phyloP scores from a whole-genome alignment of 2,113 vertebrate species.

The Lethenteron camtschaticum region DNA sequence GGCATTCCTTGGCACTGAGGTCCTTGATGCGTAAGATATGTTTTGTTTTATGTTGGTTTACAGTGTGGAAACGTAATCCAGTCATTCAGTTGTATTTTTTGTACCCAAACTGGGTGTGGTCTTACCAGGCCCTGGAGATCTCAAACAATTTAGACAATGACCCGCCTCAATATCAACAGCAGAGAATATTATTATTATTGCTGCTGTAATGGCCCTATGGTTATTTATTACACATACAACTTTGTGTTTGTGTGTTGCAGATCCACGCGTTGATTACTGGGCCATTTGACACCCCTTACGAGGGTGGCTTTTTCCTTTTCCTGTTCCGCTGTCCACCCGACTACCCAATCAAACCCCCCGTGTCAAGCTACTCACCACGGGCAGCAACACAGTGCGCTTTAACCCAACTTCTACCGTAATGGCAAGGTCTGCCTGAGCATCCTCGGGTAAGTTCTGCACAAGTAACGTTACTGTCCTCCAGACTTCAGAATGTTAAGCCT shows the following conservation, averaged over 20 bases:
- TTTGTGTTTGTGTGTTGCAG: constrained; percentile 24
- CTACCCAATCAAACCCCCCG: constrained; percentile 89
- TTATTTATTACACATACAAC: no score
- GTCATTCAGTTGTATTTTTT: no score
- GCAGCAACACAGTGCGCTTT: constrained; percentile 91
- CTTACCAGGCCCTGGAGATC: no score
- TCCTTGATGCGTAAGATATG: no score
- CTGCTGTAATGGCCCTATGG: no score
- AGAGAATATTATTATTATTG: no score
- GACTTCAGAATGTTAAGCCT: neutral
- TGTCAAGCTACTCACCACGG: constrained; percentile 94
- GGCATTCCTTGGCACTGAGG: no score
- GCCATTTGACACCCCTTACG: constrained; percentile 93
- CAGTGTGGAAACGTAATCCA: no score
- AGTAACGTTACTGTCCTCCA: neutral
- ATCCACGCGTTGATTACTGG: constrained; percentile 96
- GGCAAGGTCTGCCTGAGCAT: constrained; percentile 98
- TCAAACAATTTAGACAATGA: no score
- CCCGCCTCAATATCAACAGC: no score
- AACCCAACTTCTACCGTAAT: constrained; percentile 98
- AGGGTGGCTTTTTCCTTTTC: constrained; percentile 97
- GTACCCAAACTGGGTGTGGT: no score
- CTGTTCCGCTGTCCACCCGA: constrained; percentile 96
- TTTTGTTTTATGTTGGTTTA: no score
- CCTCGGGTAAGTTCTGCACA: constrained; percentile 46